Evolutionary conservation across 2,797 vertebrate genomes (phyloP).

Genomic region (Dallia pectoralis): DNA sequence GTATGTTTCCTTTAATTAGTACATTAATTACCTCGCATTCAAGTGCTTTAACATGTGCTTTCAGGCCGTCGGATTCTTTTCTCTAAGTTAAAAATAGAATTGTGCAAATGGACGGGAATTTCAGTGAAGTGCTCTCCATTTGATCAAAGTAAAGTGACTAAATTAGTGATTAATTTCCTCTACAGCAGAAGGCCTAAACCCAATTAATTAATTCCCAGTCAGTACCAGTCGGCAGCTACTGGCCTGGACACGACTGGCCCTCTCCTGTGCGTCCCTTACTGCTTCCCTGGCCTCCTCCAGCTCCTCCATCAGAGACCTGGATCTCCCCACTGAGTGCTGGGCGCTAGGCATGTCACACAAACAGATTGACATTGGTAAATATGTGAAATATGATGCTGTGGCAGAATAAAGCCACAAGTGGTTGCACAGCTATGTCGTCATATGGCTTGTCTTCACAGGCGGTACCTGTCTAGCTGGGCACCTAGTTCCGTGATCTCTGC

Average conservation of each 20-base stretch:
- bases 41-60: slow-evolving; percentile 61
- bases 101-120: slow-evolving; percentile 1
- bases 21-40: slow-evolving; percentile 69
- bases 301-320: slow-evolving; percentile 65
- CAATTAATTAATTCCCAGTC: too few relatives aligned
- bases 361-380: background rate
- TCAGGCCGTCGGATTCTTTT: slow-evolving; percentile 69
- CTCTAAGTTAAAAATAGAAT: slow-evolving; percentile 52
- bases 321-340: slow-evolving; percentile 64
- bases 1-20: background rate
- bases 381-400: background rate
- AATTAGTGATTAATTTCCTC: background rate
- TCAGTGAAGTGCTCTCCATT: background rate
- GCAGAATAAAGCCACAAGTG: background rate
- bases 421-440: background rate
- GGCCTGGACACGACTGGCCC: slow-evolving; percentile 53
- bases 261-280: slow-evolving; percentile 69
- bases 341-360: slow-evolving; percentile 47
- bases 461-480: slow-evolving; percentile 69
- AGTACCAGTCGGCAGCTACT: slow-evolving; percentile 68
- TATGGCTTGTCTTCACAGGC: slow-evolving; percentile 3
- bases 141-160: background rate
- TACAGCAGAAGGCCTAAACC: background rate
- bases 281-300: slow-evolving; percentile 68
- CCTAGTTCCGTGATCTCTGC: slow-evolving; percentile 71